Evolutionary conservation across 2,888 invertebrate species (phyloP).

Genomic region (Agriopis leucophaearia): DNA sequence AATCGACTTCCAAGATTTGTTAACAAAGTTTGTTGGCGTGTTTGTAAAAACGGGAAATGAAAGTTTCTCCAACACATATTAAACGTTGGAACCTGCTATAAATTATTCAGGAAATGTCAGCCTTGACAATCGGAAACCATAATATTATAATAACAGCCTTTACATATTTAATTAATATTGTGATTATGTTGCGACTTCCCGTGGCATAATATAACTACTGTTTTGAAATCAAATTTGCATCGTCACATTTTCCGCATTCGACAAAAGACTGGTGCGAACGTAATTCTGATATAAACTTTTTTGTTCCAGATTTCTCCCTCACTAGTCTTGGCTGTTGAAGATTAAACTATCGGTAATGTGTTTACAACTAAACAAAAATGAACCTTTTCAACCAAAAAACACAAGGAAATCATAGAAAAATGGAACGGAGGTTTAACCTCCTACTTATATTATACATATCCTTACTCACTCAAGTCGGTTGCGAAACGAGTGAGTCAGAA

Average conservation of each 20-base stretch:
- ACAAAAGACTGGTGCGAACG: slow-evolving; percentile 39
- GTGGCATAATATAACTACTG: slow-evolving; percentile 6
- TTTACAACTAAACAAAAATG: slow-evolving; percentile 69
- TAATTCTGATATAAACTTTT: slow-evolving; percentile 30
- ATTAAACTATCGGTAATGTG: slow-evolving; percentile 69
- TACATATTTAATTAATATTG: not conserved
- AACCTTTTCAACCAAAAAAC: slow-evolving; percentile 59
- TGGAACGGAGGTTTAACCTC: slow-evolving; percentile 69
- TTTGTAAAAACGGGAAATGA: too few relatives aligned
- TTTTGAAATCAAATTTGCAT: slow-evolving; percentile 15
- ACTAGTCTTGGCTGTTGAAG: slow-evolving; percentile 49
- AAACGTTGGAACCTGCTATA: not conserved
- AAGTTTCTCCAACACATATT: too few relatives aligned
- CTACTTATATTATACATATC: slow-evolving; percentile 68
- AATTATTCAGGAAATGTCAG: not conserved
- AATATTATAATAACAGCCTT: not conserved
- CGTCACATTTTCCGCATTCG: slow-evolving; percentile 22
- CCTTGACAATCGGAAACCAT: not conserved
- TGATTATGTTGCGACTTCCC: not conserved
- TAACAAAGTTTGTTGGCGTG: too few relatives aligned
- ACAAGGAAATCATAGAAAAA: slow-evolving; percentile 61
- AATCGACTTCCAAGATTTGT: too few relatives aligned
- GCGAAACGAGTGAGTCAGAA: slow-evolving; percentile 61
- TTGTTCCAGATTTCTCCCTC: slow-evolving; percentile 72
- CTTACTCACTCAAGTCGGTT: slow-evolving; percentile 62